These are phyloP conservation scores for Papilio demoleus DNA, from an alignment of 2,888 invertebrate species.

Conservation along the genomic window DNA sequence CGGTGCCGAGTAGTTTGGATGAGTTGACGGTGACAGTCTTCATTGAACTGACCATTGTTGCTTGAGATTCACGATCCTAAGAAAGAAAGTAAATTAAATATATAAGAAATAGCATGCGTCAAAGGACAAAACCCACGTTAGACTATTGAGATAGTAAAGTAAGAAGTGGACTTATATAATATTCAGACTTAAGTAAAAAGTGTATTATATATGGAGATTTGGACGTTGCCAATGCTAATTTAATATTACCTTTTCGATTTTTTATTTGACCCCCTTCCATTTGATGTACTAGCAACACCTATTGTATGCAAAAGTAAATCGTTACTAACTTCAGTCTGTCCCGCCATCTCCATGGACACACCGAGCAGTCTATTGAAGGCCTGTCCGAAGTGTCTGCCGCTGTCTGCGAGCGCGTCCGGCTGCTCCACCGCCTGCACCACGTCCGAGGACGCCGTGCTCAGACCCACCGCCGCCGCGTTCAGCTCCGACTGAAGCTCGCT, in stretches of 20 bases:
- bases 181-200: no score
- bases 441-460: conserved; percentile 91
- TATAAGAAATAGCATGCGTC: no score
- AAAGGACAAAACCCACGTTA: no score
- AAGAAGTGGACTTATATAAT: no score
- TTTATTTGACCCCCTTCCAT: no score
- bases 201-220: no score
- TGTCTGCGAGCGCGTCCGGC: conserved; percentile 87
- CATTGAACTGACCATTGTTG: conserved; percentile 93
- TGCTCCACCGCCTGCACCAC: conserved; percentile 91
- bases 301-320: no score
- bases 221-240: no score
- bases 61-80: conserved; percentile 88
- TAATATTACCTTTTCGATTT: no score
- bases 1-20: conserved; percentile 92
- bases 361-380: conserved; percentile 91
- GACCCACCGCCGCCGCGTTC: conserved; percentile 91
- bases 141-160: no score
- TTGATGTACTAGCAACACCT: no score
- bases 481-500: conserved; percentile 93
- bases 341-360: conserved; percentile 93
- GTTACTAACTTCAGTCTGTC: conserved; percentile 85
- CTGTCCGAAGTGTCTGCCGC: conserved; percentile 90
- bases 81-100: conserved; percentile 13
- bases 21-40: conserved; percentile 94